A percentile compares a stretch with the other conserved stretches of the same genome.
phyloP scores from a whole-genome alignment of 2,888 invertebrate genomes.

The Troglohyphantes excavatus region DNA sequence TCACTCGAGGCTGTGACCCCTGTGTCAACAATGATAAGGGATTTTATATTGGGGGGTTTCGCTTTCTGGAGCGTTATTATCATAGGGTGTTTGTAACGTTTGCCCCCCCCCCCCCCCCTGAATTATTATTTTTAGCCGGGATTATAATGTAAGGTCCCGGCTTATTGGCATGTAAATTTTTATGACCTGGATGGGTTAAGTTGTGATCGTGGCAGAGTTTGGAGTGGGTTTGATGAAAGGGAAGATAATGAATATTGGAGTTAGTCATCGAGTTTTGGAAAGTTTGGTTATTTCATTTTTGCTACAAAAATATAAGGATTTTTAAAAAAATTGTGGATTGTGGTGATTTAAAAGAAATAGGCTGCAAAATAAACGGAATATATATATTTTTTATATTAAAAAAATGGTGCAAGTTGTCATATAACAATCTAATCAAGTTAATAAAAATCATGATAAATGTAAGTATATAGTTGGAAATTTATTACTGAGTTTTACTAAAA shows the following conservation, averaged over 20 bases:
- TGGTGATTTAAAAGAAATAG: no score
- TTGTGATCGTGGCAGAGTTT: not conserved
- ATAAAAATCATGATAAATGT: no score
- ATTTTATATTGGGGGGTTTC: conserved; percentile 44
- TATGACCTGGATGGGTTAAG: conserved; percentile 18
- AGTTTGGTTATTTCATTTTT: no score
- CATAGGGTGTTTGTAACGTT: conserved; percentile 39
- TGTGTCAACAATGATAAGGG: conserved; percentile 76
- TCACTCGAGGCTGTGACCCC: conserved; percentile 65
- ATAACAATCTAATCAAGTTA: no score
- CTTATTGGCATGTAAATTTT: conserved; percentile 55
- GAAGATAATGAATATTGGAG: not conserved
- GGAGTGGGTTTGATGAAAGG: not conserved
- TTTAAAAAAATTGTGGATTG: no score
- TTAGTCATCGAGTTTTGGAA: no score
- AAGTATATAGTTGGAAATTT: no score
- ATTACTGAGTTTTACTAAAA: no score
- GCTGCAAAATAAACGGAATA: no score
- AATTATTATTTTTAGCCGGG: conserved; percentile 53
- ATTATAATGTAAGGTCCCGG: conserved; percentile 33
- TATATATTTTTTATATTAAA: no score
- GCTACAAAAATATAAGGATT: no score
- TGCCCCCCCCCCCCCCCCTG: conserved; percentile 1
- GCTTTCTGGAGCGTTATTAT: conserved; percentile 34
- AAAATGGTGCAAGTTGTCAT: no score